These are phyloP conservation scores for Geopemphigus sp. DNA, from an alignment of 1,140 invertebrate species.

Conservation along the genomic window DNA sequence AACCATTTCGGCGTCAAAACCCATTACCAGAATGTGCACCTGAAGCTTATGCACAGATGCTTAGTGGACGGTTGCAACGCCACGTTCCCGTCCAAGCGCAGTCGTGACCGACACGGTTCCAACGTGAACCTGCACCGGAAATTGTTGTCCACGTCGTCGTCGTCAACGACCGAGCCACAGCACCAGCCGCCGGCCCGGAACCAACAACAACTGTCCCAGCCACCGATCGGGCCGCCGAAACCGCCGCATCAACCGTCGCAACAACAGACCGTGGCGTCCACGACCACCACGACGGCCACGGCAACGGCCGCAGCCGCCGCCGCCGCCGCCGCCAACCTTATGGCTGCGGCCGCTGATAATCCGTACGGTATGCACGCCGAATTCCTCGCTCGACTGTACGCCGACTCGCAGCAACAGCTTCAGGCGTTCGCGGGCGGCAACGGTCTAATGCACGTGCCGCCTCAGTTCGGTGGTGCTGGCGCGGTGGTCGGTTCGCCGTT, in stretches of 20 bases:
- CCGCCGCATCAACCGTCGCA: conserved; percentile 56
- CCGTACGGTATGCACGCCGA: conserved; percentile 64
- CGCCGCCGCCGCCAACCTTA: conserved; percentile 54
- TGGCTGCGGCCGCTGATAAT: conserved; percentile 53
- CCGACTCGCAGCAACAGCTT: conserved; percentile 64
- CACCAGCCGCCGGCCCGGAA: conserved; percentile 72
- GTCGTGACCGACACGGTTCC: conserved; percentile 86
- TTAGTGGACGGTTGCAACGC: conserved; percentile 94
- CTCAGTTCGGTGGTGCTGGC: conserved; percentile 54
- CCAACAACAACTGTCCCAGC: not conserved
- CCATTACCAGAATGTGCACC: conserved; percentile 93
- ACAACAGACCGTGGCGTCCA: conserved; percentile 62
- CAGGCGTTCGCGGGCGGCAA: conserved; percentile 55
- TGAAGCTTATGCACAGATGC: conserved; percentile 95
- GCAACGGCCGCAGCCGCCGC: conserved; percentile 57
- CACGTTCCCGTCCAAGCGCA: conserved; percentile 91
- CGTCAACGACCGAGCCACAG: conserved; percentile 53
- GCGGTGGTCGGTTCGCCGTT: conserved; percentile 54
- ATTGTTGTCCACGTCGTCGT: conserved; percentile 68
- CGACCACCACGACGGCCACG: conserved; percentile 64
- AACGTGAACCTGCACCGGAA: conserved; percentile 90
- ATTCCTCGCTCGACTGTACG: conserved; percentile 77
- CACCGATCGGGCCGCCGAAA: conserved; percentile 51
- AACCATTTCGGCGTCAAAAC: conserved; percentile 94
- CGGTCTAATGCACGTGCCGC: conserved; percentile 51